phyloP scores from a whole-genome alignment of 2,888 invertebrate genomes.

The Hemithea aestivaria region DNA sequence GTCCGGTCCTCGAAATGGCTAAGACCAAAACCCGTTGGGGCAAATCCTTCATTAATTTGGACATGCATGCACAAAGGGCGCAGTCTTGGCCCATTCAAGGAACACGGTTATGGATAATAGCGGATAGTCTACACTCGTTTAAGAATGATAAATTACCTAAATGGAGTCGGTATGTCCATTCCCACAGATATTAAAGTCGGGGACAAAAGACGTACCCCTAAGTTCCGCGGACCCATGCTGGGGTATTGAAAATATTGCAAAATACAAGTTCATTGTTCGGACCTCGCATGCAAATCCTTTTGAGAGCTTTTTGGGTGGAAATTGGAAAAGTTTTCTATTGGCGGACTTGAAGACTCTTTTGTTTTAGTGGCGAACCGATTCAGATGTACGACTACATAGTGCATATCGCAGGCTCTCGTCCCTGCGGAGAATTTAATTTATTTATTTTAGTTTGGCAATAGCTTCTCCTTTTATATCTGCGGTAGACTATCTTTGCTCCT shows the following conservation, averaged over 20 bases:
- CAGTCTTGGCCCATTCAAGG: constrained; percentile 61
- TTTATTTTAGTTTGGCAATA: too few species aligned
- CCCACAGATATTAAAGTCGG: constrained; percentile 77
- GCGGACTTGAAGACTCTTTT: constrained; percentile 61
- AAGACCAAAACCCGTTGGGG: constrained; percentile 60
- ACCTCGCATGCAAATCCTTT: constrained; percentile 70
- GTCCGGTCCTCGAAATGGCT: constrained; percentile 38
- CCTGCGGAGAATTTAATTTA: too few species aligned
- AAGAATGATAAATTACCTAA: constrained; percentile 78
- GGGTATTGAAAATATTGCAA: constrained; percentile 73
- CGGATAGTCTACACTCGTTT: constrained; percentile 69
- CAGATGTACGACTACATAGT: neutral
- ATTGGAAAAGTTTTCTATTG: constrained; percentile 70
- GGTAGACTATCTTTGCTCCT: too few species aligned
- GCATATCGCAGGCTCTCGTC: too few species aligned
- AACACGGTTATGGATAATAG: constrained; percentile 59
- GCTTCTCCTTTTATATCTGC: too few species aligned
- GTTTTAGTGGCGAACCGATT: constrained; percentile 46
- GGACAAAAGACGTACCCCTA: constrained; percentile 67
- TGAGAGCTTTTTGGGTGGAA: constrained; percentile 63
- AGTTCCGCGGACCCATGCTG: constrained; percentile 66
- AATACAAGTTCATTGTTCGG: constrained; percentile 61
- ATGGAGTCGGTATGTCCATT: constrained; percentile 77
- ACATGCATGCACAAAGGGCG: constrained; percentile 57
- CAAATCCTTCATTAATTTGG: constrained; percentile 60